Conservation (phyloP, 92 coral and sea anemone species). For the Paragorgia papillata region DNA sequence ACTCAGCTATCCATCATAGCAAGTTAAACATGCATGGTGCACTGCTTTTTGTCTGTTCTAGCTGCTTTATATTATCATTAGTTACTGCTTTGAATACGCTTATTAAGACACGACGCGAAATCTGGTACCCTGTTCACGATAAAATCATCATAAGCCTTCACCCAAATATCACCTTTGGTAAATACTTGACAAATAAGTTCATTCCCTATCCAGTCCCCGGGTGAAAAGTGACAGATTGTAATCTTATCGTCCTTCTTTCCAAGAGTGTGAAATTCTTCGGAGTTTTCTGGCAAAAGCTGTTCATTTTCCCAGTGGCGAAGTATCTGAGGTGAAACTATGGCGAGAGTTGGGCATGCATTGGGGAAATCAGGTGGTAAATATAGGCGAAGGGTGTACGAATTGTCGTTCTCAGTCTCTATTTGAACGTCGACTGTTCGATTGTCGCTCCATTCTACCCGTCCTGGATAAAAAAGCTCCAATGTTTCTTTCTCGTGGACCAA, state of each 20-base stretch:
- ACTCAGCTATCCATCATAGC: no score
- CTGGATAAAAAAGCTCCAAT: not conserved
- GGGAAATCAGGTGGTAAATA: conserved; percentile 1
- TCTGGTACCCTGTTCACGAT: not conserved
- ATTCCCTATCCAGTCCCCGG: not conserved
- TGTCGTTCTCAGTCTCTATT: not conserved
- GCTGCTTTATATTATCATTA: no score
- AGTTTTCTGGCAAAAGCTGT: not conserved
- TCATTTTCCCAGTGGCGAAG: not conserved
- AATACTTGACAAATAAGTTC: not conserved
- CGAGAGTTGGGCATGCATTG: conserved; percentile 12
- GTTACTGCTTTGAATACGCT: not conserved
- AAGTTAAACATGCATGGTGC: no score
- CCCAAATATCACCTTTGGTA: conserved; percentile 3
- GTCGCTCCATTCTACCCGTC: not conserved
- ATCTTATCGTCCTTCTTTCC: not conserved
- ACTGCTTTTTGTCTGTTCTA: no score
- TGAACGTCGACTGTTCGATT: not conserved
- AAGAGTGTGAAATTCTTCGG: conserved; percentile 11
- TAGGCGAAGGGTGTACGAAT: not conserved
- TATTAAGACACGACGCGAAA: not conserved
- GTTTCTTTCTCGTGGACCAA: not conserved
- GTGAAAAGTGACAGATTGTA: conserved; percentile 10
- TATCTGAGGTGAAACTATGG: not conserved
- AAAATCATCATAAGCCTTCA: not conserved